Percentiles rank a stretch among this genome's conserved stretches.
Evolutionary conservation across 2,113 vertebrate species (phyloP).

Genomic region (Mionectes macconnelli): DNA sequence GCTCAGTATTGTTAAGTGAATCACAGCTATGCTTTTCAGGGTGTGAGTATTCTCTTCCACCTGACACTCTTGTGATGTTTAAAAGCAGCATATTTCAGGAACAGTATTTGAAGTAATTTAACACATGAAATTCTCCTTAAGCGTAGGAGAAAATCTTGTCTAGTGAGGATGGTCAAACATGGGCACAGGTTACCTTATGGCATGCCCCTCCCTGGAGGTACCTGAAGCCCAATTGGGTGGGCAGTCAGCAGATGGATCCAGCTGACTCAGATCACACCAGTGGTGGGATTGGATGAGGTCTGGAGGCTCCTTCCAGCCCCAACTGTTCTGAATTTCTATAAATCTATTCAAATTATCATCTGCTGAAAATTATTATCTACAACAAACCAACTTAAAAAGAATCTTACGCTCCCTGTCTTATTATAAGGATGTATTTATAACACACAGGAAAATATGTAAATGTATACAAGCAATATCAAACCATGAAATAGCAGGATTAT

Average conservation of each 20-base stretch:
- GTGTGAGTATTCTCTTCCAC: background rate
- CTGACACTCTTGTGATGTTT: background rate
- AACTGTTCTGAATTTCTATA: rapidly evolving
- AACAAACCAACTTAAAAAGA: background rate
- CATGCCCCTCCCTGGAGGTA: background rate
- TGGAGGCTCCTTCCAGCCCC: background rate
- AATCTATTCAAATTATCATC: background rate
- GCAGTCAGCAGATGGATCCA: background rate
- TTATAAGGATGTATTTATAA: background rate
- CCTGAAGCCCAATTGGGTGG: rapidly evolving
- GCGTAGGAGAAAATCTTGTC: background rate
- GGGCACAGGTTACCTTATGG: background rate
- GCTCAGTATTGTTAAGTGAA: background rate
- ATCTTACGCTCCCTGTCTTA: background rate
- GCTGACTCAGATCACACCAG: rapidly evolving
- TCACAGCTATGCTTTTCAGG: background rate
- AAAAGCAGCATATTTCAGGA: background rate
- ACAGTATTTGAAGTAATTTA: background rate
- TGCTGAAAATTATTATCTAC: background rate
- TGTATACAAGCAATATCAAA: too few relatives aligned
- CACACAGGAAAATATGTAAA: background rate
- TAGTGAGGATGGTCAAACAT: background rate
- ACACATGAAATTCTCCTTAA: background rate
- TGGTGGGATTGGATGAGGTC: background rate
- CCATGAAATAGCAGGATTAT: background rate